Conservation (phyloP, 2,888 invertebrate genomes). For the Thecocarcelia acutangulata region DNA sequence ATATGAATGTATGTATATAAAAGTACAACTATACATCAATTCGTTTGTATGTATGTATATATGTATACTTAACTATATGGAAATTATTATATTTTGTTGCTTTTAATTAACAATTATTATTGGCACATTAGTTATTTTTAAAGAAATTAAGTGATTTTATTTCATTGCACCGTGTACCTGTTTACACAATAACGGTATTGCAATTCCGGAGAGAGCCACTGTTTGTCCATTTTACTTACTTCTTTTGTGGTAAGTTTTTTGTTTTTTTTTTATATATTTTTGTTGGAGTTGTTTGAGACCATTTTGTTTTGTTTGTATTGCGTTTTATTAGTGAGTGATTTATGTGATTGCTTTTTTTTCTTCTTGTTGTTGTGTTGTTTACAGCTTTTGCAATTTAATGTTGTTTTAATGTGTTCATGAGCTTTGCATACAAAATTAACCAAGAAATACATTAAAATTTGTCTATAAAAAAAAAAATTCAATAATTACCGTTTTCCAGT, state of each 20-base stretch:
- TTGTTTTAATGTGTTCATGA: conserved; percentile 36
- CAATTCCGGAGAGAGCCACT: background rate
- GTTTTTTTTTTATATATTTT: too few relatives aligned
- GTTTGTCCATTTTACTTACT: background rate
- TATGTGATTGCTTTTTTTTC: conserved; percentile 35
- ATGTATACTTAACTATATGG: too few relatives aligned
- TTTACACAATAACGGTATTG: conserved; percentile 13
- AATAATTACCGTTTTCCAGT: conserved; percentile 58
- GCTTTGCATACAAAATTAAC: conserved; percentile 54
- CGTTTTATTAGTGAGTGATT: conserved; percentile 47
- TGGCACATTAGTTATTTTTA: conserved; percentile 13
- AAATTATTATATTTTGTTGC: background rate
- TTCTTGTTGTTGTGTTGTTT: conserved; percentile 11
- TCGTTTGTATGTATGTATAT: too few relatives aligned
- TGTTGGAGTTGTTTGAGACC: conserved; percentile 19
- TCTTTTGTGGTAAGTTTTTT: conserved; percentile 52
- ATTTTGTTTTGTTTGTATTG: conserved; percentile 22
- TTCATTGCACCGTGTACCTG: background rate
- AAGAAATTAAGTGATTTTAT: conserved; percentile 18
- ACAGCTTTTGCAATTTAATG: conserved; percentile 7
- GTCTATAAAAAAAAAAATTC: conserved; percentile 1
- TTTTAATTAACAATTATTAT: conserved; percentile 20
- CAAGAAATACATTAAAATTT: conserved; percentile 24
- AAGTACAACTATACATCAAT: too few relatives aligned
- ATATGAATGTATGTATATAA: too few relatives aligned